Conservation (phyloP, 2,113 vertebrate genomes). For the Camarhynchus parvulus region DNA sequence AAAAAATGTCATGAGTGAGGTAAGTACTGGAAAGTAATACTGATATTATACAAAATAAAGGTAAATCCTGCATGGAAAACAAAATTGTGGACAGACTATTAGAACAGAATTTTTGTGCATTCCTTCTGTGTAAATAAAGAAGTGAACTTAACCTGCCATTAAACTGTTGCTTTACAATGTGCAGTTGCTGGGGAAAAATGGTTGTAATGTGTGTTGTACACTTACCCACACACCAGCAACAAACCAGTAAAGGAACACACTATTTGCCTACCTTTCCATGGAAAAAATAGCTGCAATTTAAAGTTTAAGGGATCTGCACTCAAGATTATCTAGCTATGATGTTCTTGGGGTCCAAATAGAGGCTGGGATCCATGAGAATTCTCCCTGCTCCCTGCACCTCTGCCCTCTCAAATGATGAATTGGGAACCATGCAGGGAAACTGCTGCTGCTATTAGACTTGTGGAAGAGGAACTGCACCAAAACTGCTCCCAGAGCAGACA, state of each 20-base stretch:
- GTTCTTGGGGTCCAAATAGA: neutral
- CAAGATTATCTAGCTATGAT: neutral
- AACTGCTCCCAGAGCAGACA: neutral
- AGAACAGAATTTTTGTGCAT: neutral
- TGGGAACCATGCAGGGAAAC: neutral
- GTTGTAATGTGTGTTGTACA: neutral
- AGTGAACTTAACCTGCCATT: neutral
- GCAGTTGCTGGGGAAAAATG: neutral
- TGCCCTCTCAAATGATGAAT: neutral
- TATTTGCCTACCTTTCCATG: neutral
- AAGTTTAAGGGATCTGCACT: neutral
- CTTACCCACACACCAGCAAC: neutral
- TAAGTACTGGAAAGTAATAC: neutral
- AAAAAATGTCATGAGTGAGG: neutral
- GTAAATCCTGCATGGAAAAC: neutral
- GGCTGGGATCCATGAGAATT: neutral
- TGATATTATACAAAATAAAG: neutral
- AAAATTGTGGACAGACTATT: neutral
- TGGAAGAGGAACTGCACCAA: neutral
- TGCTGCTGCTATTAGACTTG: neutral
- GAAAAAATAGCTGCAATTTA: neutral
- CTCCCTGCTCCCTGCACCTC: neutral
- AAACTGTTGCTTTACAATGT: neutral
- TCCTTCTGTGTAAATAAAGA: conserved; percentile 1
- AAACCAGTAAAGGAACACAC: neutral